Base-by-base conservation (phyloP, 2,888 invertebrate genomes). In the Acronicta alni region DNA sequence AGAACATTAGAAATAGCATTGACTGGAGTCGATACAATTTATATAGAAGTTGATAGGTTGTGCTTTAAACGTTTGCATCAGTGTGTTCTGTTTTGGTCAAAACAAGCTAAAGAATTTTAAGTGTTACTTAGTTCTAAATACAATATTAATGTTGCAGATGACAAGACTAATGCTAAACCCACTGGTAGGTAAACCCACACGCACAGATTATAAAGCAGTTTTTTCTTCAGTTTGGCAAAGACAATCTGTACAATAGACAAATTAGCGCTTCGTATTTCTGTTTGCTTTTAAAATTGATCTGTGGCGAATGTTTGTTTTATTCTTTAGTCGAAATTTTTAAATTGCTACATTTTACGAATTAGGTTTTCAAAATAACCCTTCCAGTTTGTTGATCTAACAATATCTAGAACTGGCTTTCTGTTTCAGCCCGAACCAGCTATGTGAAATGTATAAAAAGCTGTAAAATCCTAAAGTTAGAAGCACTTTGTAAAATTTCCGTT, bases 141-240 rank as follows among this genome's bases (percentile, higher is more conserved):
- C n/a, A 54, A 44, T 55, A 47, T 67, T 67, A 44, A 41, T 71
- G 26, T 47, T 42, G 17, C 56, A 54, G 26, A 61, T 53, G 73
- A 72, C 62, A 42, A 57, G 51, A 57, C 20, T n/a, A 38, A 72
- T 45, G 32, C 35, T 48, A 39, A 62, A 9, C 68, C 72, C 69
- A 69, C 68, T 8, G 14, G 35, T 16, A 6, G 14, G 35, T n/a
- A 23, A 72, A 18, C 69, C 69, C 69, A 69, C 69, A 67, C 69
- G 42, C 26, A 6, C 8, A 26, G 14, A 57, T 39, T 48, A 37
- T 42, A 53, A 57, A 65, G 57, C 48, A 58, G 61, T 61, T 72
- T 69, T 71, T 68, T 60, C 48, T 9, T 42, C 41, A 37, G 43
- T 55, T 48, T 67, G 4, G 12, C 23, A 14, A 32, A 35, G 43